Evolutionary conservation across 1,140 invertebrate genomes (phyloP).

Genomic region (Anthonomus grandis): DNA sequence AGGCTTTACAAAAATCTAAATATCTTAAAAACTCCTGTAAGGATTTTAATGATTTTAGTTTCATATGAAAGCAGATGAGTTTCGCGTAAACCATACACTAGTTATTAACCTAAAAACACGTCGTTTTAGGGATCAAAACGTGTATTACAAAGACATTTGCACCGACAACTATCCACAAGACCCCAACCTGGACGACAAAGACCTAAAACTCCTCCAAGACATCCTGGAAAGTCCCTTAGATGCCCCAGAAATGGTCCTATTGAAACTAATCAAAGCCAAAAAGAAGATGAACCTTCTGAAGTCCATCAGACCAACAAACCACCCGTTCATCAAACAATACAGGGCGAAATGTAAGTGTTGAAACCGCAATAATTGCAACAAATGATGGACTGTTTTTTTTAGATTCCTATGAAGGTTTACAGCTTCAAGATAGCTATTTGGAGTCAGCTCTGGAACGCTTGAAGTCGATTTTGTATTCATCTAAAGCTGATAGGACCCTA

Average conservation of each 20-base stretch:
- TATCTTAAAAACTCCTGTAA: too few relatives aligned
- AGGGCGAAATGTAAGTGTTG: background rate
- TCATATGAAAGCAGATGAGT: too few relatives aligned
- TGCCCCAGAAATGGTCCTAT: conserved; percentile 23
- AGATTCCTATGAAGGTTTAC: conserved; percentile 27
- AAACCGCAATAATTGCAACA: too few relatives aligned
- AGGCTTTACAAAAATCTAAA: too few relatives aligned
- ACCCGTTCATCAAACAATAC: background rate
- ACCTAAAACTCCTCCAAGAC: conserved; percentile 17
- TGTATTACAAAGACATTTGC: conserved; percentile 19
- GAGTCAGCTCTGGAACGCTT: conserved; percentile 21
- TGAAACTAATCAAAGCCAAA: conserved; percentile 22
- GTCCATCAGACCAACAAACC: background rate
- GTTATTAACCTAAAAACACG: too few relatives aligned
- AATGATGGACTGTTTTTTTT: conserved; percentile 19
- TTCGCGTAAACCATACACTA: too few relatives aligned
- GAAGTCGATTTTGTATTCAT: conserved; percentile 24
- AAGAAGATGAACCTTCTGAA: conserved; percentile 22
- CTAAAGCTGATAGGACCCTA: conserved; percentile 7
- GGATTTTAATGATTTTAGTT: too few relatives aligned
- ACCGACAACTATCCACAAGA: conserved; percentile 14
- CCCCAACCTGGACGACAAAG: conserved; percentile 4
- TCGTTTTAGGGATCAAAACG: conserved; percentile 15
- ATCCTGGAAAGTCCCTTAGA: conserved; percentile 28
- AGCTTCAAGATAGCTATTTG: conserved; percentile 26